These are phyloP conservation scores for Nomada hirtipes DNA, from an alignment of 2,888 invertebrate genomes.

Conservation along the genomic window DNA sequence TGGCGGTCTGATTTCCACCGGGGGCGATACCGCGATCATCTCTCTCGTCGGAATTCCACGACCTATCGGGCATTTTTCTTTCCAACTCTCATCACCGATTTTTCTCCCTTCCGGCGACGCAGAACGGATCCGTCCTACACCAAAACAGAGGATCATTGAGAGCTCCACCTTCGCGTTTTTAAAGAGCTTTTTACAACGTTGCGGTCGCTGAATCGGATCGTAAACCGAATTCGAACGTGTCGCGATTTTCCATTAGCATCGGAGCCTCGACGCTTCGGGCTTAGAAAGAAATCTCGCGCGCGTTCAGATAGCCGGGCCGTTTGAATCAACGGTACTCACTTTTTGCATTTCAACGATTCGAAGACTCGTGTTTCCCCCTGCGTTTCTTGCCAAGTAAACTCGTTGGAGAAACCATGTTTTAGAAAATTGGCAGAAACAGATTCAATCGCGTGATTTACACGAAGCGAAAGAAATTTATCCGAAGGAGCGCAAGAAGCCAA, in stretches of 20 bases:
- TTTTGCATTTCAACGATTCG: constrained; percentile 33
- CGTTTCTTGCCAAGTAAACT: constrained; percentile 22
- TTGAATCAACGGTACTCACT: constrained; percentile 23
- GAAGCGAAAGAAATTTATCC: background rate
- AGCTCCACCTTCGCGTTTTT: background rate
- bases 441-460: background rate
- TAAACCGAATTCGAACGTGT: constrained; percentile 34
- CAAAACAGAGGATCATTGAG: too few species aligned
- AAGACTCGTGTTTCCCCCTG: background rate
- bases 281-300: constrained; percentile 27
- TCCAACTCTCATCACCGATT: background rate
- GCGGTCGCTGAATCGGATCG: background rate
- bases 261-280: background rate
- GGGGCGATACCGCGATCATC: background rate
- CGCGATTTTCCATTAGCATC: constrained; percentile 42
- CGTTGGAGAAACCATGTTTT: background rate
- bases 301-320: background rate
- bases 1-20: constrained; percentile 42
- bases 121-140: background rate
- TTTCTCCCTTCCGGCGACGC: background rate
- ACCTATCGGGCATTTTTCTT: background rate
- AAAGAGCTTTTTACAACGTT: background rate
- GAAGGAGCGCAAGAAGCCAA: background rate
- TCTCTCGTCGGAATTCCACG: background rate
- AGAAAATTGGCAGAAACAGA: background rate